Conservation (phyloP, 2,113 vertebrate species). For the Axis porcinus region DNA sequence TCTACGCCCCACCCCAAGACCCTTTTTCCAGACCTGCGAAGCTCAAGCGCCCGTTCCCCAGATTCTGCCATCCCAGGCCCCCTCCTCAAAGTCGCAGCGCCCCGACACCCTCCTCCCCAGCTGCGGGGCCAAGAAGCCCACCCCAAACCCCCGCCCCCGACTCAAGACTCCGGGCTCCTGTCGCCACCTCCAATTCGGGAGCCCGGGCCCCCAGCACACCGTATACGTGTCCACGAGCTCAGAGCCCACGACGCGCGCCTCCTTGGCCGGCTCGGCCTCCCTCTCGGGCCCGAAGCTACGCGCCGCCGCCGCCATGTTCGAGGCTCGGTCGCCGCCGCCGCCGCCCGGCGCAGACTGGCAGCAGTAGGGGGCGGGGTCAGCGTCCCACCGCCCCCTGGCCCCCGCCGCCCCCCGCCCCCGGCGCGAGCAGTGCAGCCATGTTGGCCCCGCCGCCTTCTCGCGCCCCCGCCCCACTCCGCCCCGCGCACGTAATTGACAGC, state of each 20-base stretch:
- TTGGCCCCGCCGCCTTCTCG: not conserved
- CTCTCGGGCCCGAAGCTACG: constrained; percentile 77
- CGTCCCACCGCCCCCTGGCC: not conserved
- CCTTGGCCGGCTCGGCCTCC: constrained; percentile 84
- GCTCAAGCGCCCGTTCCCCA: not conserved
- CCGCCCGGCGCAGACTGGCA: constrained; percentile 40
- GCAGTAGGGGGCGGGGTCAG: constrained; percentile 50
- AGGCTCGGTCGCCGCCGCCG: not conserved
- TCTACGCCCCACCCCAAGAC: too few relatives aligned
- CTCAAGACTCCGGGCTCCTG: not conserved
- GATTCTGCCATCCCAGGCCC: not conserved
- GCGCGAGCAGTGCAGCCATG: constrained; percentile 16
- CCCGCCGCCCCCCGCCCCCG: not conserved
- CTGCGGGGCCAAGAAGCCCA: not conserved
- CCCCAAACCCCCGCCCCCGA: not conserved
- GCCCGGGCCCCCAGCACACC: constrained; percentile 62
- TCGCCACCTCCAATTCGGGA: not conserved
- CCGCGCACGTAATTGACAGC: not conserved
- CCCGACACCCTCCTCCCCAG: not conserved
- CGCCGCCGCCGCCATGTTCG: constrained; percentile 82
- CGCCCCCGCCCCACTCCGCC: constrained; percentile 17
- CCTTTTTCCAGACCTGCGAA: not conserved
- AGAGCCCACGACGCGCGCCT: constrained; percentile 88
- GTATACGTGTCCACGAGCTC: constrained; percentile 96
- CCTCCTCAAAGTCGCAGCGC: not conserved